A percentile compares a stretch with the other conserved stretches of the same genome.
These are phyloP conservation scores for Nycteola revayana DNA, from an alignment of 2,888 invertebrate genomes.

Conservation along the genomic window DNA sequence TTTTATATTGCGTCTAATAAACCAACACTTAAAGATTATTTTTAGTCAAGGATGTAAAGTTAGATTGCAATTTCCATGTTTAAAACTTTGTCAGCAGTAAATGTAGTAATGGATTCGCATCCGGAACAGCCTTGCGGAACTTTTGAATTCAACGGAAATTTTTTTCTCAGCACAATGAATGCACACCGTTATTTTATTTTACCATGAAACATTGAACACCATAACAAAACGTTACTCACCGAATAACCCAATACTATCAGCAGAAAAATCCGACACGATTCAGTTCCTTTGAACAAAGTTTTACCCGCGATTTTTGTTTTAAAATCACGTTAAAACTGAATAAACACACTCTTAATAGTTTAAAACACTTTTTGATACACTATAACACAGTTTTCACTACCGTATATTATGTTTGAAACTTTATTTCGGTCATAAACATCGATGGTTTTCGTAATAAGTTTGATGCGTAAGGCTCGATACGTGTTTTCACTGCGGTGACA, in stretches of 20 bases:
- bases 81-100: too few relatives aligned
- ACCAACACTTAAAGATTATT: too few relatives aligned
- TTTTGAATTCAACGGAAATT: conserved; percentile 18
- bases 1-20: too few relatives aligned
- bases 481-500: conserved; percentile 34
- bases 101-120: too few relatives aligned
- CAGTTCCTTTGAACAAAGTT: conserved; percentile 67
- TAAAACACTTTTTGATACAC: conserved; percentile 48
- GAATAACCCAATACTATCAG: conserved; percentile 58
- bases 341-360: conserved; percentile 33
- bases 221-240: conserved; percentile 65
- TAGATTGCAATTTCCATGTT: too few relatives aligned
- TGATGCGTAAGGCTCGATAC: conserved; percentile 33
- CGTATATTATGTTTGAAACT: conserved; percentile 40
- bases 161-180: conserved; percentile 22
- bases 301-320: conserved; percentile 59
- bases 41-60: too few relatives aligned
- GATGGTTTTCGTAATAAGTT: conserved; percentile 66
- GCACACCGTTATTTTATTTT: conserved; percentile 46
- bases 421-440: conserved; percentile 49
- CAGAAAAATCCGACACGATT: conserved; percentile 57
- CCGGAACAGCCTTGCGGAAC: too few relatives aligned
- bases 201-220: conserved; percentile 55
- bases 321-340: conserved; percentile 64
- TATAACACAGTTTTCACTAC: conserved; percentile 54